phyloP scores from a whole-genome alignment of 2,113 vertebrate species.

The Pandion haliaetus region DNA sequence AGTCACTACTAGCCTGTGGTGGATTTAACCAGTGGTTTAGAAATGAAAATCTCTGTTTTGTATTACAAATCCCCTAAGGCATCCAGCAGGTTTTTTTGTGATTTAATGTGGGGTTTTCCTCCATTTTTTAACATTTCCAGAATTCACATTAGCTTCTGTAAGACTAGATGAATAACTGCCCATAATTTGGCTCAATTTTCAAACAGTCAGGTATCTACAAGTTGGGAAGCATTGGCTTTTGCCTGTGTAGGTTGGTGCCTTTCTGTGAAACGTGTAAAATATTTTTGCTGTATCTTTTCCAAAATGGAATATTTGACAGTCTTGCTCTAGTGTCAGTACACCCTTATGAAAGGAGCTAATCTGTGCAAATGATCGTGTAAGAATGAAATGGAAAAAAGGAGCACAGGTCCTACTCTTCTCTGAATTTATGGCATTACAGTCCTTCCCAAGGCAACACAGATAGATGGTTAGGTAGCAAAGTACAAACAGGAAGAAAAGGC shows the following conservation, averaged over 20 bases:
- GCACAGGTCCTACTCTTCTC: not conserved
- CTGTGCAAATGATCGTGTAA: conserved; percentile 34
- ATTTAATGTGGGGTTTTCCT: not conserved
- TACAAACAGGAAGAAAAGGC: conserved; percentile 35
- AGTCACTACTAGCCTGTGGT: not conserved
- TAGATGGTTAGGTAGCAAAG: conserved; percentile 26
- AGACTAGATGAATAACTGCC: not conserved
- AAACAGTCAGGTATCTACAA: not conserved
- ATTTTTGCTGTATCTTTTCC: conserved; percentile 38
- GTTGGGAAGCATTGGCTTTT: not conserved
- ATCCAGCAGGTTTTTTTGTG: not conserved
- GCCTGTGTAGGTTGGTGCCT: not conserved
- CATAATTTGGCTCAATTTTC: not conserved
- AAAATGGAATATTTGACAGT: conserved; percentile 11
- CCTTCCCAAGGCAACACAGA: conserved; percentile 61
- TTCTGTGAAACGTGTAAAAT: not conserved
- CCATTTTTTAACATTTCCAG: not conserved
- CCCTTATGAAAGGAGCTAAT: conserved; percentile 16
- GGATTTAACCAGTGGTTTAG: not conserved
- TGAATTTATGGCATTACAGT: conserved; percentile 38
- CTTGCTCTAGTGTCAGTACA: not conserved
- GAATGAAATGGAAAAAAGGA: not conserved
- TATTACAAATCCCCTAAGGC: not conserved
- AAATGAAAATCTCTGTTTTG: not conserved
- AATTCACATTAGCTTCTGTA: not conserved